Evolutionary conservation across 2,797 vertebrate species (phyloP).

Genomic region (Sitta carolinensis): DNA sequence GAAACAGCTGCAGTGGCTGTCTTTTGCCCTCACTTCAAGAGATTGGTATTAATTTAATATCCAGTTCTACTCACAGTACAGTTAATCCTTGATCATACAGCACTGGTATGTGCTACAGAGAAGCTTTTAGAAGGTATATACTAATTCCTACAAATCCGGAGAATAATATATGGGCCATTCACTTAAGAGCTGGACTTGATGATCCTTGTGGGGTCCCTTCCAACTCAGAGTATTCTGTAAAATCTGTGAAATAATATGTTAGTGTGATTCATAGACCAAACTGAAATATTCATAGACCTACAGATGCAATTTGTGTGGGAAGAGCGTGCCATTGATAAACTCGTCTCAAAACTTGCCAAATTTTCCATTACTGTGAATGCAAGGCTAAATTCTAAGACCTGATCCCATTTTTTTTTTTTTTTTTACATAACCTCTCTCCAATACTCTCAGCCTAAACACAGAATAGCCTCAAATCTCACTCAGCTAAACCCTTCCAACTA

Average conservation of each 20-base stretch:
- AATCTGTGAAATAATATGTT: neutral
- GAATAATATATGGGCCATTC: neutral
- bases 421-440: neutral
- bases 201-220: neutral
- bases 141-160: neutral
- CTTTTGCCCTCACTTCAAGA: neutral
- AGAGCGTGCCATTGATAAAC: neutral
- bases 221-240: neutral
- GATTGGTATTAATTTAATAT: neutral
- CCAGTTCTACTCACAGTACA: neutral
- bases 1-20: neutral
- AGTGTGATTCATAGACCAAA: neutral
- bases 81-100: neutral
- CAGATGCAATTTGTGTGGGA: neutral
- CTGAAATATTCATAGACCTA: neutral
- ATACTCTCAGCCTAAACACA: neutral
- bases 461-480: neutral
- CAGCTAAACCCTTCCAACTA: neutral
- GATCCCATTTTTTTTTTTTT: neutral
- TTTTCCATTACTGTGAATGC: neutral
- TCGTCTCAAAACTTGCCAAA: neutral
- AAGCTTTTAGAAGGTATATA: neutral
- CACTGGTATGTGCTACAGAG: neutral
- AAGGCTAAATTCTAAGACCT: neutral
- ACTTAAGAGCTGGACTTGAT: rapidly evolving